These are phyloP conservation scores for Acipenser transmontanus DNA, from an alignment of 2,797 vertebrate genomes.

Conservation along the genomic window DNA sequence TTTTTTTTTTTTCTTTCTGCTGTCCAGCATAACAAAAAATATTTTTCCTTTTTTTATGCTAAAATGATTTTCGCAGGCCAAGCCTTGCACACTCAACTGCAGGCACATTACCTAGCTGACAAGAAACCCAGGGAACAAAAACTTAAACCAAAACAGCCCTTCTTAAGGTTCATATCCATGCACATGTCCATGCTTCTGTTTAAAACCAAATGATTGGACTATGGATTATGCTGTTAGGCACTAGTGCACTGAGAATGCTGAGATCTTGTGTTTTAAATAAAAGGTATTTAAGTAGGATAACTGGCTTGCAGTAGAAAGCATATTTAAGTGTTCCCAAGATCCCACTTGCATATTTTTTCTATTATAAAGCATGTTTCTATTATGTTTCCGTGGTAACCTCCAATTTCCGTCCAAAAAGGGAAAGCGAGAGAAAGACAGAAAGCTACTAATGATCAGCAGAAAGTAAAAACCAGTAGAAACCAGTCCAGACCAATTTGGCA, in stretches of 20 bases:
- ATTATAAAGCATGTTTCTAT: constrained; percentile 52
- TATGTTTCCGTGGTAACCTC: constrained; percentile 56
- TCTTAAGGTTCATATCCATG: constrained; percentile 29
- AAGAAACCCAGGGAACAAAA: constrained; percentile 16
- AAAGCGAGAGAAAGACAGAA: constrained; percentile 19
- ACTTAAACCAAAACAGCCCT: constrained; percentile 2
- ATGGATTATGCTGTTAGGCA: constrained; percentile 46
- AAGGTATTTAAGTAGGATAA: constrained; percentile 41
- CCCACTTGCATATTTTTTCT: constrained; percentile 34
- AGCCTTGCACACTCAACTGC: constrained; percentile 19
- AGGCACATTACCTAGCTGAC: constrained; percentile 22
- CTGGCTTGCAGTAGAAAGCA: constrained; percentile 29
- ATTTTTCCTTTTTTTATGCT: not conserved
- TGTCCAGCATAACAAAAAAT: no score
- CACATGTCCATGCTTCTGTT: constrained; percentile 25
- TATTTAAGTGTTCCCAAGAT: constrained; percentile 38
- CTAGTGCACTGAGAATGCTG: constrained; percentile 31
- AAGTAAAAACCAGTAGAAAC: no score
- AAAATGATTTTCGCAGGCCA: constrained; percentile 11
- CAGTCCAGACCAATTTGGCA: no score
- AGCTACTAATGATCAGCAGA: not conserved
- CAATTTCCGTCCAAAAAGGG: constrained; percentile 37
- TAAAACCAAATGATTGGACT: constrained; percentile 29
- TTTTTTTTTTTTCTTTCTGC: not conserved
- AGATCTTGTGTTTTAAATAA: constrained; percentile 42